A percentile compares a stretch with the other conserved stretches of the same genome.
These are phyloP conservation scores for Callopanchax toddi DNA, from an alignment of 2,113 vertebrate species.

Conservation along the genomic window DNA sequence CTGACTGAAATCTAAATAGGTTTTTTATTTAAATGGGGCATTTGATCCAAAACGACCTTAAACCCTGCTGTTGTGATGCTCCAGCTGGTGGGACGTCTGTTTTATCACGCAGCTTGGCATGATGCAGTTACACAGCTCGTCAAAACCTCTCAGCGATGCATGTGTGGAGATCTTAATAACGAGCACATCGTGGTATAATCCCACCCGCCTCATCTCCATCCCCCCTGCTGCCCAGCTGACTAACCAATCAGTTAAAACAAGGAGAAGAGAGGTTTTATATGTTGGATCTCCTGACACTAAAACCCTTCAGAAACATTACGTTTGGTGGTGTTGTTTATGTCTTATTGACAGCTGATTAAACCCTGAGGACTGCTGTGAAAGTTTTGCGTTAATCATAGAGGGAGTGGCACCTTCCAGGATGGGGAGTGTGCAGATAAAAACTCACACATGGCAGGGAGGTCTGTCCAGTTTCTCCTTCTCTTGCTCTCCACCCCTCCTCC, in stretches of 20 bases:
- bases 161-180: conserved; percentile 38
- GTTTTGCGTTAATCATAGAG: conserved; percentile 6
- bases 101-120: conserved; percentile 20
- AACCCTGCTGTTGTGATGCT: conserved; percentile 11
- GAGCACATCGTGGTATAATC: conserved; percentile 49
- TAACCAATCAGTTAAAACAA: conserved; percentile 33
- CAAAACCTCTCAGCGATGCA: conserved; percentile 29
- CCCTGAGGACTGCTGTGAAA: conserved; percentile 6
- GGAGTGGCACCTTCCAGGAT: too few relatives aligned
- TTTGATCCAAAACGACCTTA: background rate
- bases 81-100: conserved; percentile 25
- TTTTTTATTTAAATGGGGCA: background rate
- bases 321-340: background rate
- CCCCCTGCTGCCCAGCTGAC: background rate
- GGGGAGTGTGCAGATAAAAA: too few relatives aligned
- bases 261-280: background rate
- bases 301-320: background rate
- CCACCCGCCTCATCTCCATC: background rate
- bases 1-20: conserved; percentile 15
- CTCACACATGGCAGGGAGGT: conserved; percentile 14
- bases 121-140: conserved; percentile 38
- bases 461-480: conserved; percentile 1
- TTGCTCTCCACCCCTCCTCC: conserved; percentile 1
- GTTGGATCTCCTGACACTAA: background rate
- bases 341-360: conserved; percentile 1